Conservation (phyloP, 1,140 invertebrate species). For the Hylaeus anthracinus region DNA sequence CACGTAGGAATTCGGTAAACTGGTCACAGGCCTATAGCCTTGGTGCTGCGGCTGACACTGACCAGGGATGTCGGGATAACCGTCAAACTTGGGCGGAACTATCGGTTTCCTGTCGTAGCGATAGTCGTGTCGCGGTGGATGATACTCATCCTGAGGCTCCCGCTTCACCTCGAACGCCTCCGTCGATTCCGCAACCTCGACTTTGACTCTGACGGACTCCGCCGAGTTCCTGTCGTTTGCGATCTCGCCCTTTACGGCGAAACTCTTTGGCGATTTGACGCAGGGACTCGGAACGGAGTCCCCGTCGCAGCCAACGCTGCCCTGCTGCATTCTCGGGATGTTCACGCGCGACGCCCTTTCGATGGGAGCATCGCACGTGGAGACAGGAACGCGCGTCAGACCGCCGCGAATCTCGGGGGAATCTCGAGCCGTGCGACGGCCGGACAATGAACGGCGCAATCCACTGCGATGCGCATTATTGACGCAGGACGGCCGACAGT, state of each 20-base stretch:
- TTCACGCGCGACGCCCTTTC: constrained; percentile 37
- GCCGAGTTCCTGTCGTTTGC: constrained; percentile 30
- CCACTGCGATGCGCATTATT: constrained; percentile 23
- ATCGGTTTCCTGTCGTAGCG: constrained; percentile 51
- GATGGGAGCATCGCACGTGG: neutral
- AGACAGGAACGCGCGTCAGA: neutral
- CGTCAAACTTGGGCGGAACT: constrained; percentile 22
- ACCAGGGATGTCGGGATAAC: constrained; percentile 12
- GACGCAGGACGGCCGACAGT: neutral
- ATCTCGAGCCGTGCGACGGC: neutral
- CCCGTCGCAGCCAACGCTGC: constrained; percentile 63
- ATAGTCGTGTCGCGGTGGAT: constrained; percentile 22
- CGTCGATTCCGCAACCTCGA: constrained; percentile 50
- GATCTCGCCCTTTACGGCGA: constrained; percentile 44
- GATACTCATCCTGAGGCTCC: constrained; percentile 55
- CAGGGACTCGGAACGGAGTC: constrained; percentile 25
- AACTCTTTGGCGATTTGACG: constrained; percentile 27
- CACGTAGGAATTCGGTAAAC: constrained; percentile 45
- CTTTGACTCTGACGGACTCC: constrained; percentile 41
- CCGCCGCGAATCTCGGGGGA: neutral
- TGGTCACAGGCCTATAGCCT: constrained; percentile 26
- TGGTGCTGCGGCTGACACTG: constrained; percentile 47
- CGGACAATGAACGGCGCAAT: neutral
- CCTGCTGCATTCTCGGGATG: constrained; percentile 68
- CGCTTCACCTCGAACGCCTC: constrained; percentile 59